These are phyloP conservation scores for Cotesia congregata DNA, from an alignment of 2,888 invertebrate species.

Conservation along the genomic window DNA sequence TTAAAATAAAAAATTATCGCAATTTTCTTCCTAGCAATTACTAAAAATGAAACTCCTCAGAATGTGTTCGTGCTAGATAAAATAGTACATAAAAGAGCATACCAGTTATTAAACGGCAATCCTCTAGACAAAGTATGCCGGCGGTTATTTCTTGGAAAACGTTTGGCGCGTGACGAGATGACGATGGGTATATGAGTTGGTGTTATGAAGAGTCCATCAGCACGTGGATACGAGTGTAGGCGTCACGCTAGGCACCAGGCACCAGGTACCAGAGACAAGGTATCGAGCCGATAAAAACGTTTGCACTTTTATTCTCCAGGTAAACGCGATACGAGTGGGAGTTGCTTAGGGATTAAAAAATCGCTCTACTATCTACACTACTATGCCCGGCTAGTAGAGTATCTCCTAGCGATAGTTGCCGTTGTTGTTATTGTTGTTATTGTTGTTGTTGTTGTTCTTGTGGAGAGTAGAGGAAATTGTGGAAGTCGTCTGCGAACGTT, in stretches of 20 bases:
- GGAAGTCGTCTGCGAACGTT: slow-evolving; percentile 34
- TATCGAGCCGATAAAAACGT: slow-evolving; percentile 7
- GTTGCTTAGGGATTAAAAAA: background rate
- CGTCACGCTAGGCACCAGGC: background rate
- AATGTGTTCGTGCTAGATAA: background rate
- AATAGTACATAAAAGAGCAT: background rate
- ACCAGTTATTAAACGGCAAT: background rate
- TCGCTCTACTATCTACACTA: no score
- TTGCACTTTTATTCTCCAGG: background rate
- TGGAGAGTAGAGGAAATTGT: slow-evolving; percentile 21
- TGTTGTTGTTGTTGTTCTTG: no score
- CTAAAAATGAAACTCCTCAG: no score
- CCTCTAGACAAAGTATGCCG: background rate
- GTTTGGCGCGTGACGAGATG: slow-evolving; percentile 15
- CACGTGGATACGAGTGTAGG: slow-evolving; percentile 9
- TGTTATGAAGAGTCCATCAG: background rate
- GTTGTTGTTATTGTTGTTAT: no score
- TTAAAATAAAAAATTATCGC: no score
- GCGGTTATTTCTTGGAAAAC: background rate
- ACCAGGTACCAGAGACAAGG: background rate
- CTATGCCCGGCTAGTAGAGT: background rate
- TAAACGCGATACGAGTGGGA: slow-evolving; percentile 1
- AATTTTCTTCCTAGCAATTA: no score
- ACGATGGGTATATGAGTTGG: background rate
- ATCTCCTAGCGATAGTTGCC: background rate